Evolutionary conservation across 2,888 invertebrate genomes (phyloP), one percentile per base, ranked within the genome.

Genomic region (Plagodis pulveraria): DNA sequence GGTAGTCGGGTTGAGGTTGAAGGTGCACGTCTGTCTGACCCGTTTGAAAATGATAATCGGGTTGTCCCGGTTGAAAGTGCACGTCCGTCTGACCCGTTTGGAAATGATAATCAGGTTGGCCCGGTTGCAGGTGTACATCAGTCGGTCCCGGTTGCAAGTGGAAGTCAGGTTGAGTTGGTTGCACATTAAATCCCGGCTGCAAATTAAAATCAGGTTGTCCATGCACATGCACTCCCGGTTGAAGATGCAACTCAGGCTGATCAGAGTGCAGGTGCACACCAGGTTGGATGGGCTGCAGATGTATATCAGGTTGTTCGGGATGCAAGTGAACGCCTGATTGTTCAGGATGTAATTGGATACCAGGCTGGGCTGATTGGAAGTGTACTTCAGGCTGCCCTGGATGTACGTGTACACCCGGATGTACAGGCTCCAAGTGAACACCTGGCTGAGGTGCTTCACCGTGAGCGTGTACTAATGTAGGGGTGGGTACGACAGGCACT

Each of bases 401-500:
- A 6, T 67, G 67, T 5, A 71, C 71, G 50, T 73, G 75, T 4
- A 73, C 35, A 32, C 50, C 65, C 6, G 67, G 69, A 7, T 69
- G 72, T 2, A 59, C 58, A 8, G 72, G 66, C 46, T 75, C 72
- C 7, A 74, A 49, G 50, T 77, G 72, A 32, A 74, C 51, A 44
- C 57, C 38, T 58, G 69, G 58, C 22, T 62, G 59, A 33, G 74
- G 70, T 34, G 64, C 65, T n/a, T 66, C 69, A n/a, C 75, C 78
- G 10, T 76, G 77, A 32, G 73, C 74, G 41, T 76, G 78, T 8
- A 80, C 55, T 0, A 74, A 38, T 10, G 75, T 62, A 4, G 74
- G 74, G 5, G 76, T 73, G 7, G 78, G 82, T 32, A 82, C 79
- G 5, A 83, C 66, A 8, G 69, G 74, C 0, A 78, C 65, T 22